A percentile compares a stretch with the other conserved stretches of the same genome.
Evolutionary conservation across 2,797 vertebrate species (phyloP).

Genomic region (Peromyscus attwateri): DNA sequence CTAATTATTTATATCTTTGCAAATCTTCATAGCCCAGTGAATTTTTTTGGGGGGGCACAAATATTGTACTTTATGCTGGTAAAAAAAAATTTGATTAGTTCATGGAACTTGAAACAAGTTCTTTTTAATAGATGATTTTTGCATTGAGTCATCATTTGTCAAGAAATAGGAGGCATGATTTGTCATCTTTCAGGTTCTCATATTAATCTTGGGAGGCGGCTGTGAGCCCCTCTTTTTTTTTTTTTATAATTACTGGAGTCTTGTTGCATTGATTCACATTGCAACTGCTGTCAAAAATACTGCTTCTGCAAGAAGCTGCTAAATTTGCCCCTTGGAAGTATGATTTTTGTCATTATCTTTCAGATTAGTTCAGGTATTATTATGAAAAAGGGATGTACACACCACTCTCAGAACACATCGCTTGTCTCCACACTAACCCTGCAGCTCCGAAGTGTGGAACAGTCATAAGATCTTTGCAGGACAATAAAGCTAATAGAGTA

Average conservation of each 20-base stretch:
- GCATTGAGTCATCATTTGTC: not conserved
- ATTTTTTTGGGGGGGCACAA: not conserved
- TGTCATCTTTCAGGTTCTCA: constrained; percentile 45
- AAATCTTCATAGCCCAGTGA: not conserved
- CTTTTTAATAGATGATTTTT: constrained; percentile 48
- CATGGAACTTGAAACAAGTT: constrained; percentile 46
- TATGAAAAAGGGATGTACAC: not conserved
- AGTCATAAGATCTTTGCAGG: not conserved
- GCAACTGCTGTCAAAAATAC: constrained; percentile 44
- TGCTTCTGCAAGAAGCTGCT: constrained; percentile 41
- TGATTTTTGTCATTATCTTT: constrained; percentile 20
- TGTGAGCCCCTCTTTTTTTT: not conserved
- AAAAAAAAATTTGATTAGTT: constrained; percentile 57
- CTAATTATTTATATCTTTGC: constrained; percentile 39
- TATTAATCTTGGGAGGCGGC: not conserved
- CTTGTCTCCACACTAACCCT: not conserved
- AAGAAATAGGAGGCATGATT: not conserved
- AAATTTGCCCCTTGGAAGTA: not conserved
- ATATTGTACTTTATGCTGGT: constrained; percentile 24
- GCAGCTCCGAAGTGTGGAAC: not conserved
- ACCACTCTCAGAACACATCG: rapidly evolving
- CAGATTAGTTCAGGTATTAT: not conserved
- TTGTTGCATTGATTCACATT: not conserved
- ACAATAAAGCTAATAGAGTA: not conserved
- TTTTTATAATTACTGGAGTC: not conserved